These are phyloP conservation scores for Atrichornis clamosus DNA, from an alignment of 2,113 vertebrate species.

Conservation along the genomic window DNA sequence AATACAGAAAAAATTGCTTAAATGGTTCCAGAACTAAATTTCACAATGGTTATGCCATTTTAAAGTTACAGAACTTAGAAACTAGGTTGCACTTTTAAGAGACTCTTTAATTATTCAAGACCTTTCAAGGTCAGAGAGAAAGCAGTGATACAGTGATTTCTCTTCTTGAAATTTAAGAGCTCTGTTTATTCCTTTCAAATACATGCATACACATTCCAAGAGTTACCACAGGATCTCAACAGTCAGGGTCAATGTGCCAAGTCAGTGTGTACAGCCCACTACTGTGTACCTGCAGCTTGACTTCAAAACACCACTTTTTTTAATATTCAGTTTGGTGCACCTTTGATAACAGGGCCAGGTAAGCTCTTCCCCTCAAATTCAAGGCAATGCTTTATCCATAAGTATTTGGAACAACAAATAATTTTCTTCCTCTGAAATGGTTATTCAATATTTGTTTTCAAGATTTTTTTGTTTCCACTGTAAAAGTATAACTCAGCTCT, in stretches of 20 bases:
- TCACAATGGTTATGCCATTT: slow-evolving; percentile 20
- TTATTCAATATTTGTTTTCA: neutral
- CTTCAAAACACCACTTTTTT: neutral
- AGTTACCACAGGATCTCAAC: neutral
- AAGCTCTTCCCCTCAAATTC: neutral
- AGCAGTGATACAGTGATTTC: slow-evolving; percentile 35
- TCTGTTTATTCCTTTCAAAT: neutral
- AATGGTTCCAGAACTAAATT: slow-evolving; percentile 21
- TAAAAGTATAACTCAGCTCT: neutral
- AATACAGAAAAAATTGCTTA: slow-evolving; percentile 5
- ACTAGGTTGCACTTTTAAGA: slow-evolving; percentile 48
- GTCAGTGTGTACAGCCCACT: neutral
- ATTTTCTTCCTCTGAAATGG: neutral
- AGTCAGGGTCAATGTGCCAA: neutral
- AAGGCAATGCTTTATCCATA: neutral
- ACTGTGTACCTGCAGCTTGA: neutral
- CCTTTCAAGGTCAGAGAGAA: slow-evolving; percentile 60
- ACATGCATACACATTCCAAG: neutral
- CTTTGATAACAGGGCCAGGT: neutral
- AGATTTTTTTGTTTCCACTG: neutral
- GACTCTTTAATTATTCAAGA: slow-evolving; percentile 65
- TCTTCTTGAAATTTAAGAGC: slow-evolving; percentile 2
- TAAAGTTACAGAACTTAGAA: slow-evolving; percentile 36
- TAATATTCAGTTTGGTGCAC: neutral
- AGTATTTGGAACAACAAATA: neutral